Evolutionary conservation across 2,797 vertebrate genomes (phyloP).

Genomic region (Cuculus canorus): DNA sequence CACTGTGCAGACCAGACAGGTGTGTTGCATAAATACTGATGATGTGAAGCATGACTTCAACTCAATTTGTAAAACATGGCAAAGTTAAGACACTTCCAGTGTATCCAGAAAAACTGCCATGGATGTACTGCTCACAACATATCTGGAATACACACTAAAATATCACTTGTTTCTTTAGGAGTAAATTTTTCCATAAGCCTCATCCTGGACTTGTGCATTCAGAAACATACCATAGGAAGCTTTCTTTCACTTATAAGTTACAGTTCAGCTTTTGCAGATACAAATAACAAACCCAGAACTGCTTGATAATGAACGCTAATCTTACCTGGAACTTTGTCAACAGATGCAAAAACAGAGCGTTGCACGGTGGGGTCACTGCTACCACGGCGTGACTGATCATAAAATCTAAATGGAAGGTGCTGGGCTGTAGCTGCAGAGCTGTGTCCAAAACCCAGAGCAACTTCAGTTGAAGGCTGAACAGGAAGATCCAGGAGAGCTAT

Average conservation of each 20-base stretch:
- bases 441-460: conserved; percentile 91
- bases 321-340: conserved; percentile 99
- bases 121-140: not conserved
- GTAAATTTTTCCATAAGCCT: not conserved
- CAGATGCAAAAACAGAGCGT: conserved; percentile 89
- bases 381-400: conserved; percentile 91
- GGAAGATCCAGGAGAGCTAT: conserved; percentile 89
- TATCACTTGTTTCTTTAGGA: not conserved
- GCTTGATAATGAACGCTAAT: not conserved
- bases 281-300: not conserved
- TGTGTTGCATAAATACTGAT: not conserved
- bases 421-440: conserved; percentile 76
- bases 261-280: not conserved
- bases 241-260: not conserved
- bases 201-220: not conserved
- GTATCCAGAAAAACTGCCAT: not conserved
- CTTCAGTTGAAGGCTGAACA: conserved; percentile 85
- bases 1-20: not conserved
- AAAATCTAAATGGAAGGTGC: conserved; percentile 94
- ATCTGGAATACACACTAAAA: not conserved
- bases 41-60: not conserved
- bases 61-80: not conserved
- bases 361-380: conserved; percentile 87
- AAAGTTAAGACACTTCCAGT: not conserved
- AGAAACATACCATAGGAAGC: not conserved